phyloP scores from a whole-genome alignment of 1,140 invertebrate species.

The Drosophila nigromelanica region DNA sequence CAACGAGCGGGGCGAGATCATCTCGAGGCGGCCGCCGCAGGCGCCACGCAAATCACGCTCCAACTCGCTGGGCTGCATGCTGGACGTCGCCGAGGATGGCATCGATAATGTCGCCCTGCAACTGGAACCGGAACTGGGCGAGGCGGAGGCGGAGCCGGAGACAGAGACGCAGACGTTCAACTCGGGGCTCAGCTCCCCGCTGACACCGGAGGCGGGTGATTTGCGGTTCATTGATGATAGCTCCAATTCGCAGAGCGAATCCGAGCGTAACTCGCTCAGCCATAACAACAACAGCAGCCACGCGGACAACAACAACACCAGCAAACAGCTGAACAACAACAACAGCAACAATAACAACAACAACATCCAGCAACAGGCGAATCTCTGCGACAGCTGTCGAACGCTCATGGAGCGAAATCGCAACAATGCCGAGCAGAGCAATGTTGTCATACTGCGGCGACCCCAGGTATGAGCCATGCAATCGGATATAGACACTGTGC shows the following conservation, averaged over 20 bases:
- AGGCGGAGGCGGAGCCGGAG: neutral
- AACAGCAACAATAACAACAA: constrained; percentile 44
- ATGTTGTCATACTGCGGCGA: constrained; percentile 50
- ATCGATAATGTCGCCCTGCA: constrained; percentile 41
- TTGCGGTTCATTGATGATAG: constrained; percentile 80
- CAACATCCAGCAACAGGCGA: constrained; percentile 41
- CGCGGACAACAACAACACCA: constrained; percentile 38
- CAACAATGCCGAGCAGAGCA: constrained; percentile 67
- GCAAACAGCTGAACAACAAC: constrained; percentile 39
- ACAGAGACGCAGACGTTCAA: neutral
- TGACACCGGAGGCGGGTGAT: constrained; percentile 58
- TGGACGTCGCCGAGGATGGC: constrained; percentile 51
- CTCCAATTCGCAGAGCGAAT: constrained; percentile 76
- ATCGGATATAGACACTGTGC: neutral
- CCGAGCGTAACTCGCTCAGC: constrained; percentile 64
- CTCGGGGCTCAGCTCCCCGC: constrained; percentile 49
- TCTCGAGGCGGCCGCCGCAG: constrained; percentile 48
- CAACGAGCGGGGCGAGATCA: constrained; percentile 72
- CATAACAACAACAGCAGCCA: constrained; percentile 23
- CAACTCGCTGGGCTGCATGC: constrained; percentile 73
- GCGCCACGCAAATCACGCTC: constrained; percentile 65
- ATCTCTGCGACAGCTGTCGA: constrained; percentile 76
- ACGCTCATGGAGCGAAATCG: constrained; percentile 70
- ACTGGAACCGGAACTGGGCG: constrained; percentile 26
- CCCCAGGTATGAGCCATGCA: constrained; percentile 50